Evolutionary conservation across 2,888 invertebrate species (phyloP), one percentile per base, ranked within the genome.

Genomic region (Perdita meconis): DNA sequence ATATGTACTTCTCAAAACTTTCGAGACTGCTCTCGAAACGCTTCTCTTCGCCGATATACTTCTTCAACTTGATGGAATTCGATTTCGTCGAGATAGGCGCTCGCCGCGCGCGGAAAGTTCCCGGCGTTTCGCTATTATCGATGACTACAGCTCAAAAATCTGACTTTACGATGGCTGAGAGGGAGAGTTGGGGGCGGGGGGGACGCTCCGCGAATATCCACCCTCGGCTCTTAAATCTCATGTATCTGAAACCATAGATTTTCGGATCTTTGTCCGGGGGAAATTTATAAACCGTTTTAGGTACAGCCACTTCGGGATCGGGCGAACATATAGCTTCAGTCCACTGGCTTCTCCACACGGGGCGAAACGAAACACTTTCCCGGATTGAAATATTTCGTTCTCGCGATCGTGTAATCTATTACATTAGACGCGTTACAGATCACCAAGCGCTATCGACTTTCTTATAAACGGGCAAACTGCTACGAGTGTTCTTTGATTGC

Each of bases 41-140:
- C 61, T 81, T 74, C 80, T 65, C 65, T 56, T 59, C 44, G 74
- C 55, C 66, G 82, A 78, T 81, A 75, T 82, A 79, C 82, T 82
- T 79, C 64, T 61, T 55, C 70, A 63, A 80, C 55, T 75, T 68
- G 74, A 83, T 75, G 64, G 81, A 83, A 83, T 81, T 83, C 84
- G 78, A 83, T 83, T 75, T 81, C 60, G 51, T 36, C 70, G 66
- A 44, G 69, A 82, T 77, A 72, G 66, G 47, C 74, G 63, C 53
- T 42, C 51, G 53, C 44, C 47, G 47, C 44, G 47, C 44, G 42
- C 66, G 57, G 26, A 74, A 68, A 78, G 47, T 80, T 74, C 22
- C 42, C 34, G 38, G 19, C 47, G 51, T 78, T 56, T 36, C 68
- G 51, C 65, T 77, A 78, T 68, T 71, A 80, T 68, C 59, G 63